A percentile compares a stretch with the other conserved stretches of the same genome.
phyloP scores from a whole-genome alignment of 1,140 invertebrate species.

The Drosophila pachea region DNA sequence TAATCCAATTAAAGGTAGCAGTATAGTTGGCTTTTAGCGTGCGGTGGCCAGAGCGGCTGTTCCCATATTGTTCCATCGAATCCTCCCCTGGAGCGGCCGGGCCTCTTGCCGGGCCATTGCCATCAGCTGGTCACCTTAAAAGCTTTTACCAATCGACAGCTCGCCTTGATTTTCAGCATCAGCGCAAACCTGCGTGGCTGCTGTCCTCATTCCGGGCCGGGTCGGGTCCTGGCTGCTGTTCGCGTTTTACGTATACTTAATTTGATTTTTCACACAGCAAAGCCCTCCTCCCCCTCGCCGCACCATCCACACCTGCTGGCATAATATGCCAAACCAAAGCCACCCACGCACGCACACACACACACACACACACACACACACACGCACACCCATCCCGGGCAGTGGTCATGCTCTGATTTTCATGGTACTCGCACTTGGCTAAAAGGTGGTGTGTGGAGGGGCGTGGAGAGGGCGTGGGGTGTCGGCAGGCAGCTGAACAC shows the following conservation, averaged over 20 bases:
- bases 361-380: slow-evolving; percentile 31
- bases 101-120: slow-evolving; percentile 16
- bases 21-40: slow-evolving; percentile 76
- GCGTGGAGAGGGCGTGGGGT: not conserved
- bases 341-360: slow-evolving; percentile 20
- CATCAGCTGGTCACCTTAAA: slow-evolving; percentile 69
- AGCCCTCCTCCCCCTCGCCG: not conserved
- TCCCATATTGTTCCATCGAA: slow-evolving; percentile 10
- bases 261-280: slow-evolving; percentile 74
- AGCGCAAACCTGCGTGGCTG: slow-evolving; percentile 44
- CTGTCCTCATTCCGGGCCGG: slow-evolving; percentile 24
- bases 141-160: slow-evolving; percentile 77
- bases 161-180: slow-evolving; percentile 73
- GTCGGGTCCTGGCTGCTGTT: slow-evolving; percentile 44
- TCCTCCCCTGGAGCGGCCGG: not conserved
- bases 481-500: slow-evolving; percentile 6
- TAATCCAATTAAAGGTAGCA: slow-evolving; percentile 78
- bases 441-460: slow-evolving; percentile 3
- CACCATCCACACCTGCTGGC: not conserved
- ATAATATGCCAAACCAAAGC: slow-evolving; percentile 10
- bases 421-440: slow-evolving; percentile 39
- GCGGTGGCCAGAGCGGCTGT: slow-evolving; percentile 42
- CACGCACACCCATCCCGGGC: slow-evolving; percentile 18
- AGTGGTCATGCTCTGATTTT: slow-evolving; percentile 77
- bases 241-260: slow-evolving; percentile 76